Conservation (phyloP, 2,113 vertebrate species). For the Pelodiscus sinensis region DNA sequence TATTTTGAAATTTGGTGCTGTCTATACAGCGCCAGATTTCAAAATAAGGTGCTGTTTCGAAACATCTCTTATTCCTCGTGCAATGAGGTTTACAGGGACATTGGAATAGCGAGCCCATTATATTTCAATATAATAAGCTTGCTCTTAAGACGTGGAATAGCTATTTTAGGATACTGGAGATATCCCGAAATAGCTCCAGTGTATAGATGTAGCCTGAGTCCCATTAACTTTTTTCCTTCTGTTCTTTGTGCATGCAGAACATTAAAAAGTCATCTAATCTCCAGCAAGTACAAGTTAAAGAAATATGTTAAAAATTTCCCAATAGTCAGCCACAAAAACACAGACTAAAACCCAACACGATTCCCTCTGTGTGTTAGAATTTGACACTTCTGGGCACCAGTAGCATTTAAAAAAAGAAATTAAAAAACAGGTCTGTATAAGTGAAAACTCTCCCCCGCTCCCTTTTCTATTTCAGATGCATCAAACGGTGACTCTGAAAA, state of each 20-base stretch:
- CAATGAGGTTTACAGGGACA: too few species aligned
- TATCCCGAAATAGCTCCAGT: too few species aligned
- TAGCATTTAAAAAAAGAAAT: slow-evolving; percentile 36
- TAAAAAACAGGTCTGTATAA: not conserved
- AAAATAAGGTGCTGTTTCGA: too few species aligned
- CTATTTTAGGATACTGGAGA: too few species aligned
- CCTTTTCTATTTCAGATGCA: slow-evolving; percentile 6
- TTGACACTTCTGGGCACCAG: slow-evolving; percentile 54
- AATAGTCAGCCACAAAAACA: slow-evolving; percentile 58
- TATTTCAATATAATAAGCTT: too few species aligned
- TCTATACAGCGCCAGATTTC: too few species aligned
- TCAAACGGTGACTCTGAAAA: not conserved
- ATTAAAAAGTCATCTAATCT: slow-evolving; percentile 35
- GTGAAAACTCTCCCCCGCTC: not conserved
- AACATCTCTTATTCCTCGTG: too few species aligned
- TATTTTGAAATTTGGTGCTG: too few species aligned
- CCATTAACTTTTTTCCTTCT: not conserved
- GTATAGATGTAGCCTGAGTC: too few species aligned
- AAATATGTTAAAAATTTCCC: slow-evolving; percentile 64
- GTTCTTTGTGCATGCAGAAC: not conserved
- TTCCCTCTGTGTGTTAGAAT: slow-evolving; percentile 57
- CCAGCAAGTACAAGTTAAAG: slow-evolving; percentile 28
- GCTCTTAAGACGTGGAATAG: too few species aligned
- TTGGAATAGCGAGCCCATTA: too few species aligned
- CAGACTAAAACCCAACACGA: slow-evolving; percentile 60